These are phyloP conservation scores for Lasioglossum morio DNA, from an alignment of 2,888 invertebrate genomes.

Conservation along the genomic window DNA sequence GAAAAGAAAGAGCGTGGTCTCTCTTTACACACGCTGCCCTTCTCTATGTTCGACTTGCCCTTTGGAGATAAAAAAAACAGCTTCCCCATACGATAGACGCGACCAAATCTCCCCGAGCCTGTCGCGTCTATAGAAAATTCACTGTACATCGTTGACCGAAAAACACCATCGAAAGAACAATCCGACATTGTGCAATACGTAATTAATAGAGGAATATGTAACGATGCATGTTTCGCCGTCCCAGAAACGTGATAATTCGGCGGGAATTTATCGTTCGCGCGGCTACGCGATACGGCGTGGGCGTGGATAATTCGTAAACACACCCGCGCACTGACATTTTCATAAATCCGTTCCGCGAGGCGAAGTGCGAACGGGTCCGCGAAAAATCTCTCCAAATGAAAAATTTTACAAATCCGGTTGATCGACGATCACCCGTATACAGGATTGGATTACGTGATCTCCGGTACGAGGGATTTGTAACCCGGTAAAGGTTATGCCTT, in stretches of 20 bases:
- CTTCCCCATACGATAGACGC: no score
- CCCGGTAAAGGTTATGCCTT: background rate
- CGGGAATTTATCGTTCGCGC: slow-evolving; percentile 29
- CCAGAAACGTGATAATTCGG: slow-evolving; percentile 39
- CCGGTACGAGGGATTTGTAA: no score
- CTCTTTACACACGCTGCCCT: no score
- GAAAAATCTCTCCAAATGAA: slow-evolving; percentile 24
- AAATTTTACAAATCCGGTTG: slow-evolving; percentile 32
- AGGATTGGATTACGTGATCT: background rate
- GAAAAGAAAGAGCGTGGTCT: no score
- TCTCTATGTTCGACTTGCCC: no score
- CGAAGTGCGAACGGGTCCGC: background rate
- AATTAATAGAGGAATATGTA: slow-evolving; percentile 32
- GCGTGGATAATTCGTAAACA: slow-evolving; percentile 42
- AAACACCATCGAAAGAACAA: background rate
- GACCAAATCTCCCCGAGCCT: no score
- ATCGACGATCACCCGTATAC: slow-evolving; percentile 23
- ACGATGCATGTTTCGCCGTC: slow-evolving; percentile 11
- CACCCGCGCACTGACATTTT: slow-evolving; percentile 40
- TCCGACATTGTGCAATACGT: background rate
- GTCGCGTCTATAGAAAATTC: no score
- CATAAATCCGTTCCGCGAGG: slow-evolving; percentile 43
- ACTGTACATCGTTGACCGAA: background rate
- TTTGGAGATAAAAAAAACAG: no score
- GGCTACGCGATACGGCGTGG: slow-evolving; percentile 25